These are phyloP conservation scores for Pedetes capensis DNA, from an alignment of 2,113 vertebrate genomes.

Conservation along the genomic window DNA sequence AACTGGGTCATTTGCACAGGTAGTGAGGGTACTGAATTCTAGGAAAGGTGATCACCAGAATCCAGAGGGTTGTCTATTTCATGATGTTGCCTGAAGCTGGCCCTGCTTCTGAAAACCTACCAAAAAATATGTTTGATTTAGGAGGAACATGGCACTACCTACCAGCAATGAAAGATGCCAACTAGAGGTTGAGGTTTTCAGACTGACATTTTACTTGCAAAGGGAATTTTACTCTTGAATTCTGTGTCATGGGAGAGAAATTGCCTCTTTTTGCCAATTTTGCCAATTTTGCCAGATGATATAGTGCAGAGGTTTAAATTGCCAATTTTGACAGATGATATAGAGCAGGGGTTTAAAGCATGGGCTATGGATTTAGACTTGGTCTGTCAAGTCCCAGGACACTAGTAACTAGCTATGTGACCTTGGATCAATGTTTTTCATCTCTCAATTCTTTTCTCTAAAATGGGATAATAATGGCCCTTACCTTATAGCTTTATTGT, in stretches of 20 bases:
- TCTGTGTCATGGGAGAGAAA: not conserved
- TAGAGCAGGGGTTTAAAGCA: not conserved
- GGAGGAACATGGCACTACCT: not conserved
- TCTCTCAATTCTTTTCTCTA: not conserved
- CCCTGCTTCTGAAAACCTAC: not conserved
- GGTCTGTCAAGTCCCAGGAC: not conserved
- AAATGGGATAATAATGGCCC: not conserved
- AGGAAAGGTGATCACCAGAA: conserved; percentile 19
- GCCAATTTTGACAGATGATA: not conserved
- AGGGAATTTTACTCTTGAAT: not conserved
- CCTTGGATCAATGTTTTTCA: not conserved
- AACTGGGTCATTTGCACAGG: not conserved
- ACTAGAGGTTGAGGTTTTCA: not conserved
- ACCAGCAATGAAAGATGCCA: not conserved
- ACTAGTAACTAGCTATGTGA: not conserved
- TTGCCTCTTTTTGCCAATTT: not conserved
- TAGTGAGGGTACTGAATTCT: not conserved
- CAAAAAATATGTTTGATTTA: conserved; percentile 34
- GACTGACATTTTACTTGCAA: not conserved
- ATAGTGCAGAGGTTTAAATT: no score
- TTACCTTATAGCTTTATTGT: not conserved
- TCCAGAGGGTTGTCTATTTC: not conserved
- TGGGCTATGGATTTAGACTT: not conserved
- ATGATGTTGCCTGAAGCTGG: not conserved
- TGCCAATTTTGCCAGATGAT: not conserved